Conservation (phyloP, 2,113 vertebrate genomes). For the Tursiops truncatus region DNA sequence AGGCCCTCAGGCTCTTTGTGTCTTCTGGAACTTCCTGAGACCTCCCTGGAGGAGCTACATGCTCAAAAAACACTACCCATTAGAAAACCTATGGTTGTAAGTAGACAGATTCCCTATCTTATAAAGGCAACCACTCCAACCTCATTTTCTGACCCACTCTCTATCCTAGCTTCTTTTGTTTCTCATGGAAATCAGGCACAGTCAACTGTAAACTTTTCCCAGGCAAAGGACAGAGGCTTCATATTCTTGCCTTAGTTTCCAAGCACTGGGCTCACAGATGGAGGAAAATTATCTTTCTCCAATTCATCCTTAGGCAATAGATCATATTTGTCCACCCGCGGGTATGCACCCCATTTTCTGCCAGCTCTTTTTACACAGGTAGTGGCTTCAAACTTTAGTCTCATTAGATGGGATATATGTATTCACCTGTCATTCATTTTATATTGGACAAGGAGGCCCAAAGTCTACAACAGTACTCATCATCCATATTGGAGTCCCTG, state of each 20-base stretch:
- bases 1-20: not conserved
- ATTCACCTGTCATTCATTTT: not conserved
- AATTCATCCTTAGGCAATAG: not conserved
- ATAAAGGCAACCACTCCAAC: not conserved
- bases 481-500: not conserved
- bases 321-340: not conserved
- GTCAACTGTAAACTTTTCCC: not conserved
- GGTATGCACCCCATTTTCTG: not conserved
- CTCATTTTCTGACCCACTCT: not conserved
- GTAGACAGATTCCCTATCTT: not conserved
- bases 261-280: not conserved
- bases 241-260: not conserved
- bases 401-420: not conserved
- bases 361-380: not conserved
- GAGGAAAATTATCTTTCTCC: not conserved
- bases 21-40: not conserved
- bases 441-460: not conserved
- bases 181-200: not conserved
- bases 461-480: not conserved
- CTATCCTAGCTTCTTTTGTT: not conserved
- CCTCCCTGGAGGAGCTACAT: not conserved
- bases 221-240: not conserved
- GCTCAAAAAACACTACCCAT: not conserved
- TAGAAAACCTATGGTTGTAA: not conserved
- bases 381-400: not conserved